Base-by-base conservation (phyloP, 2,113 vertebrate genomes). In the Tor tambroides region DNA sequence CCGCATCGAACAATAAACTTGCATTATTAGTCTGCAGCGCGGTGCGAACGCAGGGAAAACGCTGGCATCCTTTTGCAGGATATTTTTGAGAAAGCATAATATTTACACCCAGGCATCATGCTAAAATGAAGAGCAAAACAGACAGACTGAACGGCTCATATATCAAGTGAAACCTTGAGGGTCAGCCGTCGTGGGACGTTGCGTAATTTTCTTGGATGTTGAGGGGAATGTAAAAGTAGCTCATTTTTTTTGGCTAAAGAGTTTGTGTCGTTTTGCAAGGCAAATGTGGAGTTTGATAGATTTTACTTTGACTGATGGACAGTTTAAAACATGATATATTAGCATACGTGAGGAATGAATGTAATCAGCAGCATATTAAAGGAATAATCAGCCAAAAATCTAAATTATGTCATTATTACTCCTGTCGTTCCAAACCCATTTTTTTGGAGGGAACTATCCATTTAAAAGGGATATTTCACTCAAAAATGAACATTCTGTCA, bases 1-100 rank as follows among this genome's bases (percentile, higher is more conserved):
- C 75, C 4, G 51, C 81, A 75, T 84, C 67, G 72, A 87, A 87
- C 86, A 87, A 87, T 79, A 81, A 80, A 86, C 86, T 83, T 3
- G 80, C 78, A 89, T 79, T 89, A 85, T 89, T 78, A 87, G 81
- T 71, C 74, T 79, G 46, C 26, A 76, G 67, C 54, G 67, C 23
- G 35, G 46, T 30, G 46, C 41, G 26, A 72, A 84, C 26, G 56
- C 85, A 11, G 83, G 26, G 71, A 76, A 84, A 85, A 63, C 49
- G 78, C 65, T 74, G 83, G 72, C 74, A 32, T 71, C 19, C 38
- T 56, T 85, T 61, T 15, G 35, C 32, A 56, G 74, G 77, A 49
- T 77, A 78, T 75, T 85, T 54, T 71, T 59, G 21, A 75, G 72
- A 82, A 82, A 61, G 51, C 49, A 32, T 46, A 32, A 72, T 83